Conservation (phyloP, 2,888 invertebrate genomes). For the Penaeus monodon region DNA sequence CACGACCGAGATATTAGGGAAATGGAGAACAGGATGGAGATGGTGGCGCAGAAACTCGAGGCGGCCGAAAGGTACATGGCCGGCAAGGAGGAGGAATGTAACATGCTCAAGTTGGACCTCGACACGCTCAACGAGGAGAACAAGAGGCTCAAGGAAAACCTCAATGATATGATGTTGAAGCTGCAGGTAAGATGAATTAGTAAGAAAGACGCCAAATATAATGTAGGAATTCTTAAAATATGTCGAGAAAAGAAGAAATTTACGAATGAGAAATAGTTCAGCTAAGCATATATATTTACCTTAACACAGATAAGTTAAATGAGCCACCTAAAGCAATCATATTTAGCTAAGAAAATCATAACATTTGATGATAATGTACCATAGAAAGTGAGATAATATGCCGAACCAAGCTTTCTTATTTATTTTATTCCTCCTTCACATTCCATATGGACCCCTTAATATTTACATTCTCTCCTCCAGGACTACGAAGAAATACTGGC, state of each 20-base stretch:
- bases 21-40: constrained; percentile 67
- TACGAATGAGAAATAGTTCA: too few relatives aligned
- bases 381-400: too few relatives aligned
- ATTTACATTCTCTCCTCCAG: constrained; percentile 22
- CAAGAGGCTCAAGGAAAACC: constrained; percentile 67
- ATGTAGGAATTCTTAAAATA: not conserved
- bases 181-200: constrained; percentile 36
- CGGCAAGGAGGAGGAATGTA: constrained; percentile 67
- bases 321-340: too few relatives aligned
- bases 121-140: constrained; percentile 68
- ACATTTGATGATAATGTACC: too few relatives aligned
- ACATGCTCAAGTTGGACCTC: constrained; percentile 67
- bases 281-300: too few relatives aligned
- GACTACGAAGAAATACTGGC: constrained; percentile 32
- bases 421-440: not conserved
- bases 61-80: constrained; percentile 66
- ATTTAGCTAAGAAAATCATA: too few relatives aligned
- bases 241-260: too few relatives aligned
- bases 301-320: too few relatives aligned
- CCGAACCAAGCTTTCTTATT: too few relatives aligned
- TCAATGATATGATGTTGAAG: constrained; percentile 66
- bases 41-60: constrained; percentile 66
- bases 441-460: not conserved
- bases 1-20: constrained; percentile 66
- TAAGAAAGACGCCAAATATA: too few relatives aligned